Evolutionary conservation across 2,797 vertebrate species (phyloP).

Genomic region (Helicolenus hilgendorfi): DNA sequence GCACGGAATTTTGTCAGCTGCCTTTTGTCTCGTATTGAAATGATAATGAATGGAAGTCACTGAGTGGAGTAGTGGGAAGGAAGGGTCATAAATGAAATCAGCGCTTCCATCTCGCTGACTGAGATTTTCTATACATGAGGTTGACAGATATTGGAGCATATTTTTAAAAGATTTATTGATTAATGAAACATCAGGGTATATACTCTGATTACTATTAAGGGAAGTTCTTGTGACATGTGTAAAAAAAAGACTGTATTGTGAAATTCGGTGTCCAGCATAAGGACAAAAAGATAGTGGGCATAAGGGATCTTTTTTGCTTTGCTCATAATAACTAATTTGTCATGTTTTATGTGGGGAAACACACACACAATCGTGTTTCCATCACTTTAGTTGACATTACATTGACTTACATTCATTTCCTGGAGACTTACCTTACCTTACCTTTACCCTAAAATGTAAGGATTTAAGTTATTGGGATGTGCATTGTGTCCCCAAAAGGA

Average conservation of each 20-base stretch:
- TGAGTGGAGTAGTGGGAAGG: neutral
- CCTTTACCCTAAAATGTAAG: neutral
- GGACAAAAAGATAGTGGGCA: neutral
- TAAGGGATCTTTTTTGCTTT: too few relatives aligned
- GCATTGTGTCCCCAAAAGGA: neutral
- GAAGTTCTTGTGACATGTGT: neutral
- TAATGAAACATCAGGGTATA: neutral
- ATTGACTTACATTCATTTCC: neutral
- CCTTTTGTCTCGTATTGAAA: neutral
- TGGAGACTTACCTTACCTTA: neutral
- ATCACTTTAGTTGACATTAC: too few relatives aligned
- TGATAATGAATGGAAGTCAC: conserved; percentile 1
- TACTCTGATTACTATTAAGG: neutral
- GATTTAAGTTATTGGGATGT: neutral
- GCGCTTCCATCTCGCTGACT: neutral
- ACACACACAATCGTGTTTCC: too few relatives aligned
- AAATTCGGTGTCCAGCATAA: neutral
- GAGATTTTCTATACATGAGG: neutral
- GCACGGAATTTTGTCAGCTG: neutral
- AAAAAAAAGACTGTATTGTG: neutral
- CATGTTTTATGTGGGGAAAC: neutral
- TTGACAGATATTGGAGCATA: neutral
- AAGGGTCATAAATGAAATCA: neutral
- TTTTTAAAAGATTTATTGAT: neutral
- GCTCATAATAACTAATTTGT: neutral